phyloP scores from a whole-genome alignment of 2,888 invertebrate species.

The Xestia rhomboidea region DNA sequence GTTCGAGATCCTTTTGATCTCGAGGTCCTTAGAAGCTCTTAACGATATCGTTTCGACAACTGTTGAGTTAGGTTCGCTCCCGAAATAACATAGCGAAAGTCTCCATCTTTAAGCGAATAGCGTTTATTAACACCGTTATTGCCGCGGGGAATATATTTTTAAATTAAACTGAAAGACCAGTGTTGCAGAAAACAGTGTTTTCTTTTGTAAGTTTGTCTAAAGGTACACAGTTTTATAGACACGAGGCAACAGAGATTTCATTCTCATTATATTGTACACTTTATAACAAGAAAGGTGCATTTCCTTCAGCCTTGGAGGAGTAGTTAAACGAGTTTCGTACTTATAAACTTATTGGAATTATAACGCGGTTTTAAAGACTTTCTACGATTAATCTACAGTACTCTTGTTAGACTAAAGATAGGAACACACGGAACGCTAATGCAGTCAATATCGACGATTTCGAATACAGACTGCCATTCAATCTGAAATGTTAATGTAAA shows the following conservation, averaged over 20 bases:
- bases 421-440: slow-evolving; percentile 3
- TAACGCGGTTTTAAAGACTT: slow-evolving; percentile 46
- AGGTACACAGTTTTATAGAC: slow-evolving; percentile 46
- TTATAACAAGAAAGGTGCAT: slow-evolving; percentile 54
- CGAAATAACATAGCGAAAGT: slow-evolving; percentile 15
- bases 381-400: slow-evolving; percentile 40
- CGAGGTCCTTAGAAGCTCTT: slow-evolving; percentile 24
- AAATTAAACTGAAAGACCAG: slow-evolving; percentile 38
- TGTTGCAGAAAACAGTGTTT: slow-evolving; percentile 27
- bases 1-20: slow-evolving; percentile 38
- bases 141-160: slow-evolving; percentile 35
- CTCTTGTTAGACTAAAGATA: slow-evolving; percentile 28
- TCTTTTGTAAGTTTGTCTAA: slow-evolving; percentile 39
- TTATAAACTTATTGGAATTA: slow-evolving; percentile 39
- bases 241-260: slow-evolving; percentile 54
- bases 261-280: slow-evolving; percentile 54
- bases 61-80: slow-evolving; percentile 40
- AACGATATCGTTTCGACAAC: slow-evolving; percentile 39
- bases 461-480: slow-evolving; percentile 50
- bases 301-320: slow-evolving; percentile 29
- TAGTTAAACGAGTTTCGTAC: slow-evolving; percentile 50
- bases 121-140: slow-evolving; percentile 37
- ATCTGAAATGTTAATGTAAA: slow-evolving; percentile 59
- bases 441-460: slow-evolving; percentile 44
- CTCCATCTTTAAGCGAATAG: slow-evolving; percentile 1